These are phyloP conservation scores for Brachirus orientalis DNA, from an alignment of 2,113 vertebrate genomes.

Conservation along the genomic window DNA sequence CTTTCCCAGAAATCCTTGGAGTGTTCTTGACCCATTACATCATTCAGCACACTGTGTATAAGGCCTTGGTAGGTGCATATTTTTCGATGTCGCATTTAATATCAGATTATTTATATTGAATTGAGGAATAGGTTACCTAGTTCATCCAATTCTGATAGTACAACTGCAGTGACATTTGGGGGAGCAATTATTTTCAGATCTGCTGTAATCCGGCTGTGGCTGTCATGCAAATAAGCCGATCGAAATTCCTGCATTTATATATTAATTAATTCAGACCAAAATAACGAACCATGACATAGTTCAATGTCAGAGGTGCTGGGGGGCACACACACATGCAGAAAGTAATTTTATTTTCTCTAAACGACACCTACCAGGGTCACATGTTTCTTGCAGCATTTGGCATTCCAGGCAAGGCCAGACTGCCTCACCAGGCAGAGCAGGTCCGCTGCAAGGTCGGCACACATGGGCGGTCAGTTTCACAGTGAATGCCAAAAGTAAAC, in stretches of 20 bases:
- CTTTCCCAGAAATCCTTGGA: slow-evolving; percentile 18
- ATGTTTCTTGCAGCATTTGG: slow-evolving; percentile 35
- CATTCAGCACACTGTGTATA: slow-evolving; percentile 14
- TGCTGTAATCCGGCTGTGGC: slow-evolving; percentile 15
- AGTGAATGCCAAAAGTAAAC: slow-evolving; percentile 68
- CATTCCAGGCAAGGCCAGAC: slow-evolving; percentile 58
- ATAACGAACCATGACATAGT: slow-evolving; percentile 24
- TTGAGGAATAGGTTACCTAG: slow-evolving; percentile 42
- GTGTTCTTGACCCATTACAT: slow-evolving; percentile 31
- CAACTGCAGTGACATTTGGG: slow-evolving; percentile 66
- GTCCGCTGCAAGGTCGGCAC: slow-evolving; percentile 57
- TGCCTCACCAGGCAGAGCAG: slow-evolving; percentile 53
- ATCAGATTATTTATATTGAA: slow-evolving; percentile 54
- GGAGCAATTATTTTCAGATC: slow-evolving; percentile 65
- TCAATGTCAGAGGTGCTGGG: slow-evolving; percentile 8
- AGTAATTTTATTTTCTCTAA: slow-evolving; percentile 28
- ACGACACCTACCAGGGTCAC: slow-evolving; percentile 51
- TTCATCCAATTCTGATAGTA: slow-evolving; percentile 51
- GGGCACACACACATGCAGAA: slow-evolving; percentile 9
- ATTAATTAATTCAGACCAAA: slow-evolving; percentile 28
- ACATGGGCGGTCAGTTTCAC: slow-evolving; percentile 64
- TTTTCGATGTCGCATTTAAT: slow-evolving; percentile 45
- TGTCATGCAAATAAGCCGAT: slow-evolving; percentile 54
- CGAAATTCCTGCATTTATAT: slow-evolving; percentile 33
- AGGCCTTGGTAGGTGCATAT: slow-evolving; percentile 2